Base-by-base conservation (phyloP, 2,888 invertebrate genomes). In the Candidula unifasciata region DNA sequence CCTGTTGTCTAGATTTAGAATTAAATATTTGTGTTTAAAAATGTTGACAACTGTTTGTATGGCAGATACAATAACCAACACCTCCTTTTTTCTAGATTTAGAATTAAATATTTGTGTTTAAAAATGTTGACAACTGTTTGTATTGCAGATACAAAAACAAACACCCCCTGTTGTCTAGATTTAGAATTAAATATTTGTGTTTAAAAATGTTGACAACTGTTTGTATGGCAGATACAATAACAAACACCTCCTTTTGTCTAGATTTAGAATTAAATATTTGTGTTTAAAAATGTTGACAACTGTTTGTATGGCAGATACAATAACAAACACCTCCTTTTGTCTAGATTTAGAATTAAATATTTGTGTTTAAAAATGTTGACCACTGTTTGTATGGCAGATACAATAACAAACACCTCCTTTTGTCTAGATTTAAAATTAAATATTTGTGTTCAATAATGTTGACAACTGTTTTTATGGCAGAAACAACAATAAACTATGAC, bases 321-420 rank as follows among this genome's bases (percentile, higher is more conserved):
- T n/a, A n/a, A n/a, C n/a, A n/a, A n/a, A n/a, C n/a, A n/a, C n/a
- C 21, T 89, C 89, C 10, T 87, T 10, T 24, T 69, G 54, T 27
- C 76, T 82, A 37, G 6, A 30, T 3, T 35, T 3, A 54, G 10
- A 8, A n/a, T 44, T 54, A 18, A 79, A 35, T 6, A 18, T n/a
- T n/a, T n/a, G n/a, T n/a, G n/a, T n/a, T n/a, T n/a, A 35, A 35
- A 8, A 13, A 79, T 33, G 33, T 33, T 37, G 8, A 6, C 27
- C 16, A 13, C 8, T 78, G 13, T 30, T 24, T 78, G 10, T 78
- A n/a, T 16, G 13, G n/a, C n/a, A n/a, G n/a, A n/a, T n/a, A n/a
- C n/a, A n/a, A n/a, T n/a, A n/a, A n/a, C n/a, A n/a, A n/a, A n/a
- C n/a, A n/a, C n/a, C 21, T 89, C 89, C 10, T 87, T 10, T 24